Conservation (phyloP, 2,888 invertebrate species). For the Pseudococcus longispinus region DNA sequence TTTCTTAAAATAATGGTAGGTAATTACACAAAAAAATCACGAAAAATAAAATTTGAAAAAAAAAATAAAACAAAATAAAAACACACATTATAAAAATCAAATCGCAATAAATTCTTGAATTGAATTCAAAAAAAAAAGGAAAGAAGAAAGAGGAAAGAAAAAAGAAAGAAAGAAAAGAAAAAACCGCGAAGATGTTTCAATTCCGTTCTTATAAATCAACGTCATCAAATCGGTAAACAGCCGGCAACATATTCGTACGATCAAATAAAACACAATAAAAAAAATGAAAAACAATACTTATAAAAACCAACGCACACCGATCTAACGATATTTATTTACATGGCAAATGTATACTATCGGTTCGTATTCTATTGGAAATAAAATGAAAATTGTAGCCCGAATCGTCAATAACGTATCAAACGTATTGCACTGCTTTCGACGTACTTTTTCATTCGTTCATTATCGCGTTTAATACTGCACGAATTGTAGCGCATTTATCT, state of each 20-base stretch:
- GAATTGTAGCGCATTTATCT: neutral
- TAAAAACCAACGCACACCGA: neutral
- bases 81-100: neutral
- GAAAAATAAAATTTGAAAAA: constrained; percentile 25
- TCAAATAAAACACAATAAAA: neutral
- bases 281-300: neutral
- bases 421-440: neutral
- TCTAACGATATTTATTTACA: neutral
- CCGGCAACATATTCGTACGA: neutral
- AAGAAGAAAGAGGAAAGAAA: neutral
- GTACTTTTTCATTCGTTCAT: neutral
- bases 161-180: neutral
- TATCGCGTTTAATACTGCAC: neutral
- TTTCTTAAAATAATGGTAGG: constrained; percentile 44
- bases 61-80: constrained; percentile 12
- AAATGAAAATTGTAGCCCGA: neutral
- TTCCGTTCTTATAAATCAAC: neutral
- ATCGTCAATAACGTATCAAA: neutral
- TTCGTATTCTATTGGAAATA: neutral
- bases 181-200: neutral
- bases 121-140: neutral
- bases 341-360: neutral
- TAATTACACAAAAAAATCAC: constrained; percentile 41
- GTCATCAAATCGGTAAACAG: constrained; percentile 8
- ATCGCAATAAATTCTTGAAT: constrained; percentile 4